phyloP scores from a whole-genome alignment of 2,888 invertebrate genomes.

The Acleris holmiana region DNA sequence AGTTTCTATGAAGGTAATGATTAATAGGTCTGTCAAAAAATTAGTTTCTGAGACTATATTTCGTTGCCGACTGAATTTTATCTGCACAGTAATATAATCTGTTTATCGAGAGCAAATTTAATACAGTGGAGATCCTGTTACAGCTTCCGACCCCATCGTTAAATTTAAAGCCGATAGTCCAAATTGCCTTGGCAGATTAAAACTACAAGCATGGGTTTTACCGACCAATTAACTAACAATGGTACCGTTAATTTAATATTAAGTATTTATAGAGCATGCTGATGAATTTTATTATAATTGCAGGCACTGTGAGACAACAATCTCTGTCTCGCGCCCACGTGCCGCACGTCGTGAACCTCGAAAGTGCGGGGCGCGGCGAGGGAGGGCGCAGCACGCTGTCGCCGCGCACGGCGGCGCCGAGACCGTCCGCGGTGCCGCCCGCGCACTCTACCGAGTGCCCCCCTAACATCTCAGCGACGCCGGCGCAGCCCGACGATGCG shows the following conservation, averaged over 20 bases:
- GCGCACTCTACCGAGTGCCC: constrained; percentile 90
- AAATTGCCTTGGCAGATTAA: too few relatives aligned
- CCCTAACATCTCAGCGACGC: constrained; percentile 82
- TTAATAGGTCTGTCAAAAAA: neutral
- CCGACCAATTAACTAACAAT: too few relatives aligned
- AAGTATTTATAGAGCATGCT: constrained; percentile 21
- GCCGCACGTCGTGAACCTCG: constrained; percentile 80
- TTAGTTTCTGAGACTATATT: too few relatives aligned
- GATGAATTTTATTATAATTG: constrained; percentile 37
- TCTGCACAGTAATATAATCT: too few relatives aligned
- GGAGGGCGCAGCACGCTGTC: constrained; percentile 66
- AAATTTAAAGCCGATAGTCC: too few relatives aligned
- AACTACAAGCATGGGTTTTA: too few relatives aligned
- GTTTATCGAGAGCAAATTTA: too few relatives aligned
- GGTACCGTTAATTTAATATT: neutral
- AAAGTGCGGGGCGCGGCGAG: constrained; percentile 58
- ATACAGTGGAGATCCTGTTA: too few relatives aligned
- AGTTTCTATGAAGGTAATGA: constrained; percentile 90
- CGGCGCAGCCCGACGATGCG: constrained; percentile 86
- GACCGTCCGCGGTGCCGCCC: constrained; percentile 69
- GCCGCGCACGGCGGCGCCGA: constrained; percentile 74
- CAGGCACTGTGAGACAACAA: constrained; percentile 91
- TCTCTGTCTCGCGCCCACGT: constrained; percentile 87
- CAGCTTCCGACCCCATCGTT: too few relatives aligned
- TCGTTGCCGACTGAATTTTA: too few relatives aligned